Conservation (phyloP, 1,140 invertebrate species). For the Drosophila neocordata region DNA sequence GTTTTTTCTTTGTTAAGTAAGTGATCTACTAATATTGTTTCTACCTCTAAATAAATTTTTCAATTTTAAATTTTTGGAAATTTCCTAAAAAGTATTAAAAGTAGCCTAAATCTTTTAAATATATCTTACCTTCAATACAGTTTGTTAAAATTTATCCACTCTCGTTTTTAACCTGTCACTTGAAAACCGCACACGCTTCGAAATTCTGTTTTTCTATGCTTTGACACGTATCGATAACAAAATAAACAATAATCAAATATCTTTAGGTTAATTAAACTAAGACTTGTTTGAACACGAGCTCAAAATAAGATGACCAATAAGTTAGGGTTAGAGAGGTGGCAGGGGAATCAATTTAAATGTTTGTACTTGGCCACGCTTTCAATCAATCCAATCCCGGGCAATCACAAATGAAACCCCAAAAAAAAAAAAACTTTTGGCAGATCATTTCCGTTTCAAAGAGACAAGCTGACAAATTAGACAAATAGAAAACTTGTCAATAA, state of each 20-base stretch:
- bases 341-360: slow-evolving; percentile 62
- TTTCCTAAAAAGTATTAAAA: background rate
- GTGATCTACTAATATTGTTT: too few relatives aligned
- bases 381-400: slow-evolving; percentile 8
- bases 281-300: slow-evolving; percentile 77
- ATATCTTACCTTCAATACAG: background rate
- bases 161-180: background rate
- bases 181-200: background rate
- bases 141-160: background rate
- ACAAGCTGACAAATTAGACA: slow-evolving; percentile 74
- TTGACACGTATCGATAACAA: slow-evolving; percentile 25
- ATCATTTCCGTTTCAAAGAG: slow-evolving; percentile 69
- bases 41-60: too few relatives aligned
- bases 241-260: slow-evolving; percentile 35
- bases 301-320: slow-evolving; percentile 19
- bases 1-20: too few relatives aligned
- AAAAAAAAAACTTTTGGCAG: slow-evolving; percentile 40
- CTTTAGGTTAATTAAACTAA: slow-evolving; percentile 42
- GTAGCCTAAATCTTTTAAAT: background rate
- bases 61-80: too few relatives aligned
- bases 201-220: slow-evolving; percentile 22
- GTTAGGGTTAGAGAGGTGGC: background rate
- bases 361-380: slow-evolving; percentile 60
- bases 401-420: slow-evolving; percentile 18
- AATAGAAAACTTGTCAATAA: slow-evolving; percentile 79